These are phyloP conservation scores for Drosophila lacertosa DNA, from an alignment of 1,140 invertebrate genomes.

Conservation along the genomic window DNA sequence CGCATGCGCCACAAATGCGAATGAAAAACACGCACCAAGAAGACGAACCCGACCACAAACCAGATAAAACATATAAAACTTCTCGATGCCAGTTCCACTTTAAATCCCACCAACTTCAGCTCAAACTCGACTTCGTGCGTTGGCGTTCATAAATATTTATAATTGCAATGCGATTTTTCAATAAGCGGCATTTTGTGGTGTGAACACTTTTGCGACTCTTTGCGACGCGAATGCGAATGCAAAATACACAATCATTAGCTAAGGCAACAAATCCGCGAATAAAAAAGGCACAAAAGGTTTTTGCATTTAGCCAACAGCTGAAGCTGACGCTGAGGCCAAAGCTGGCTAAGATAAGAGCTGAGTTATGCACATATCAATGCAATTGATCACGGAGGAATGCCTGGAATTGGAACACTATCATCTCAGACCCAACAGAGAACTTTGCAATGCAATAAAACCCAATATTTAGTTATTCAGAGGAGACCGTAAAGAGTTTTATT, in stretches of 20 bases:
- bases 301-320: background rate
- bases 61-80: background rate
- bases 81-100: conserved; percentile 13
- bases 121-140: conserved; percentile 17
- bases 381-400: background rate
- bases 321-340: too few relatives aligned
- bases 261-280: conserved; percentile 7
- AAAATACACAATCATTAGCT: conserved; percentile 27
- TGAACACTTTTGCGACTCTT: conserved; percentile 15
- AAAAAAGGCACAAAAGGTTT: background rate
- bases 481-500: too few relatives aligned
- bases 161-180: conserved; percentile 50
- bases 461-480: too few relatives aligned
- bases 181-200: conserved; percentile 28
- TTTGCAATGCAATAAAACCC: too few relatives aligned
- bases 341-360: too few relatives aligned
- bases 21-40: conserved; percentile 9
- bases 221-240: conserved; percentile 3
- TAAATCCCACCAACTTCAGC: background rate
- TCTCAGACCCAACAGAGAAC: too few relatives aligned
- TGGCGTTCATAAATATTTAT: conserved; percentile 67
- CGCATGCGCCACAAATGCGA: conserved; percentile 41
- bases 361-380: background rate
- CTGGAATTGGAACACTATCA: too few relatives aligned
- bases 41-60: conserved; percentile 1